Percentiles rank a stretch among this genome's conserved stretches.
Evolutionary conservation across 92 coral and sea anemone genomes (phyloP).

Genomic region (Galaxea fascicularis): DNA sequence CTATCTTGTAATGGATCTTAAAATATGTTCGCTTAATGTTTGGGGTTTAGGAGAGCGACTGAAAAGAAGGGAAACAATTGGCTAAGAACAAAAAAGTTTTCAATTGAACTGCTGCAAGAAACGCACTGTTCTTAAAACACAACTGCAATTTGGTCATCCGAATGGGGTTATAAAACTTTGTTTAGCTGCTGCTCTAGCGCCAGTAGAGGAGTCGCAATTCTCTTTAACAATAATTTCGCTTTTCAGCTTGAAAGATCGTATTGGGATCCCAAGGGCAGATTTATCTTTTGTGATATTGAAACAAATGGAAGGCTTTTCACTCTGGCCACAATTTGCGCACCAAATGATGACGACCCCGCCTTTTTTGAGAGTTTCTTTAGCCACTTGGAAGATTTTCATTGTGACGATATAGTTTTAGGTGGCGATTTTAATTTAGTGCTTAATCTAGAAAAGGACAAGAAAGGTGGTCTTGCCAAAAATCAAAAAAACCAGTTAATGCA

Average conservation of each 20-base stretch:
- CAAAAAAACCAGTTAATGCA: conserved; percentile 35
- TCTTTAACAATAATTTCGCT: conserved; percentile 45
- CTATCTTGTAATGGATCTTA: conserved; percentile 14
- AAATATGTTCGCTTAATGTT: conserved; percentile 46
- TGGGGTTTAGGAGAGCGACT: conserved; percentile 37
- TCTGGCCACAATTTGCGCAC: conserved; percentile 34
- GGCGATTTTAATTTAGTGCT: too few species aligned
- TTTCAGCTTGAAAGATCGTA: conserved; percentile 17
- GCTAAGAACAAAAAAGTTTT: conserved; percentile 18
- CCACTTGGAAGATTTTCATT: conserved; percentile 24
- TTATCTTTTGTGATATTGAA: conserved; percentile 30
- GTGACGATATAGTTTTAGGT: conserved; percentile 32
- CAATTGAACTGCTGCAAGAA: conserved; percentile 43
- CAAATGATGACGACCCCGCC: too few species aligned
- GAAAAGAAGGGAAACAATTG: conserved; percentile 48
- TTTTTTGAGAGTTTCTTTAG: conserved; percentile 14
- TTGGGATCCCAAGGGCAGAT: conserved; percentile 29
- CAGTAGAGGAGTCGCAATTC: conserved; percentile 43
- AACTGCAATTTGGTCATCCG: conserved; percentile 31
- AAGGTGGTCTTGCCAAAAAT: conserved; percentile 60
- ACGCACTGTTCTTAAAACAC: conserved; percentile 44
- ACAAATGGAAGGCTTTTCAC: conserved; percentile 11
- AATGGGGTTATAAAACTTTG: conserved; percentile 56
- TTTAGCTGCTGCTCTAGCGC: conserved; percentile 43
- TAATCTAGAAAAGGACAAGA: conserved; percentile 38